Base-by-base conservation (phyloP, 2,888 invertebrate species). In the Cephus pulcher region DNA sequence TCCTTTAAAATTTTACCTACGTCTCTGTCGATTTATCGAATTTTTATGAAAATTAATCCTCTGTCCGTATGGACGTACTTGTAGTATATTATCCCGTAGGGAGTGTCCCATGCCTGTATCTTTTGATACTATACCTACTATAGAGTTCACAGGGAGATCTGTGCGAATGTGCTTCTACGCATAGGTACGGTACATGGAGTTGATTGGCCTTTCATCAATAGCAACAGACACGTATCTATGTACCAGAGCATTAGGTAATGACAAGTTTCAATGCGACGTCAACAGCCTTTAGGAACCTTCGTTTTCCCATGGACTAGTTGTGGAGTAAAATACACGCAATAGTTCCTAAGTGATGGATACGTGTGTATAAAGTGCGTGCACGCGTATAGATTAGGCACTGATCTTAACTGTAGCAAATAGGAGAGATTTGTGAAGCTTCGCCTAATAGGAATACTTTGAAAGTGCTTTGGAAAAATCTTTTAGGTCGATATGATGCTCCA, bases 171-270 rank as follows among this genome's bases (percentile, higher is more conserved):
- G 23, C 56, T 23, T 56, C 15, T 23, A 23, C 56, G 2, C 56
- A 9, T 56, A 56, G 56, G 23, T 56, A 56, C 23, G 56, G 9
- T 23, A 2, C 56, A 23, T 56, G 9, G 56, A 56, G 56, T 23
- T 23, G 23, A 56, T 56, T 23, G 56, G 2, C 2, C 56, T 56
- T 56, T 56, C 56, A 9, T 56, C 23, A 23, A 23, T 23, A 56
- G 56, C 56, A 40, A 2, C 56, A 23, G 9, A 9, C 56, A 56
- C 23, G 56, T 56, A 56, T 83, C 83, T 81, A 85, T 80, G 79
- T 84, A 83, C 79, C 84, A 83, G 82, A 80, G 80, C 85, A 84
- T 85, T 85, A 85, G 84, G 83, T 80, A 82, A 79, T 76, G 83
- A 81, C 83, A 77, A 78, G 82, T 82, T 81, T 76, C 56, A 56